Base-by-base conservation (phyloP, 2,888 invertebrate species). In the Sericinus montela region DNA sequence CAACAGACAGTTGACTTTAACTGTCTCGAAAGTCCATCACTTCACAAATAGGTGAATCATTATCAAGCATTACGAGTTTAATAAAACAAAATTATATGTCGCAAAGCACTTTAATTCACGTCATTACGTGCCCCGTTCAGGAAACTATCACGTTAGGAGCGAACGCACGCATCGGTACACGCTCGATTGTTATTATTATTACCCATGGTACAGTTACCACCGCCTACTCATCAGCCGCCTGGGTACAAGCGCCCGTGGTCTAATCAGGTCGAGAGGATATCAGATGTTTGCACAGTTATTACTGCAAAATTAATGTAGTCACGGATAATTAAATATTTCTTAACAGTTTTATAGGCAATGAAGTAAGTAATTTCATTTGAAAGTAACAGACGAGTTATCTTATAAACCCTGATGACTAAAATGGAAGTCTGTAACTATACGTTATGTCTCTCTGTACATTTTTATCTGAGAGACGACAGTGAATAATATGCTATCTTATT, bases 131-230 rank as follows among this genome's bases (percentile, higher is more conserved):
- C 2, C 19, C 28, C 13, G 37, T 30, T 32, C 48, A 48, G 43
- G 48, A 49, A 49, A 44, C 40, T 45, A 45, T 41, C 49, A 40
- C 45, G 45, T 45, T 50, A 45, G 30, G 40, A 44, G 53, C 55
- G 54, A 43, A 55, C 61, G 55, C 59, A 62, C 60, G 64, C 70
- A 69, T 59, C 56, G 62, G 60, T 59, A 67, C 72, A 69, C 67
- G 67, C 58, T 69, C 60, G 70, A 75, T 75, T 67, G 70, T 67
- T 72, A 74, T 72, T 78, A 77, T 78, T 80, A 70, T 67, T 51
- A 25, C 41, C 34, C 50, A 61, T 62, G 52, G 58, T 63, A 74
- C 75, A 66, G 72, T 74, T 67, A 69, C 42, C 57, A 54, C 66
- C 77, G 69, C 77, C 76, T 65, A 71, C 70, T 69, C 65, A 68